Percentiles rank a stretch among this genome's conserved stretches.
Conservation (phyloP, 2,113 vertebrate species). For the Campylomormyrus tamandua region DNA sequence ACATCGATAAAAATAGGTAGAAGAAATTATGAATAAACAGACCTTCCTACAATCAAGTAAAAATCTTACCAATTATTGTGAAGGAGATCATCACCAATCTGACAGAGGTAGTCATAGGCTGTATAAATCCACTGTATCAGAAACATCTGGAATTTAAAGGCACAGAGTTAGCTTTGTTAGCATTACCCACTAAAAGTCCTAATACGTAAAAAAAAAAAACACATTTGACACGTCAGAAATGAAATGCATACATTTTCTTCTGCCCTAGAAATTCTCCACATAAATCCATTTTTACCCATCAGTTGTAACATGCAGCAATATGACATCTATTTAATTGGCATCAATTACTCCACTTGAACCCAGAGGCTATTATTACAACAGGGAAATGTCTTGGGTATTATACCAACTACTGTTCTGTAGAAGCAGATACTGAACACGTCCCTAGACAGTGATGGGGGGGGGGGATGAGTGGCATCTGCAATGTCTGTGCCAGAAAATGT, state of each 20-base stretch:
- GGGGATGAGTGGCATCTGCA: not conserved
- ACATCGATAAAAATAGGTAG: not conserved
- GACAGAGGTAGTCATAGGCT: conserved; percentile 67
- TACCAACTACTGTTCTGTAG: not conserved
- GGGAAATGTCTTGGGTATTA: not conserved
- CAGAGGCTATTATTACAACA: not conserved
- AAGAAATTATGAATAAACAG: not conserved
- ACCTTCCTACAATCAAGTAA: not conserved
- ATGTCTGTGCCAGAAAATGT: not conserved
- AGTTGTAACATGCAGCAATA: not conserved
- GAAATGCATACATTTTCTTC: not conserved
- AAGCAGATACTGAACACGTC: not conserved
- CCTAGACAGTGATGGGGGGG: not conserved
- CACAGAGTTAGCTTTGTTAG: conserved; percentile 26
- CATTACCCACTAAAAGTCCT: not conserved
- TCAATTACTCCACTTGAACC: not conserved
- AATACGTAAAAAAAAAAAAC: not conserved
- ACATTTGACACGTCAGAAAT: not conserved
- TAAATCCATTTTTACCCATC: not conserved
- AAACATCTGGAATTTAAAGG: conserved; percentile 67
- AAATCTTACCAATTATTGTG: conserved; percentile 82
- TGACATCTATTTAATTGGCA: not conserved
- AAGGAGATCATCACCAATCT: conserved; percentile 77
- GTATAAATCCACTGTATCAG: conserved; percentile 85
- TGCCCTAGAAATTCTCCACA: conserved; percentile 1